These are phyloP conservation scores for Apamea monoglypha DNA, from an alignment of 2,888 invertebrate species.

Conservation along the genomic window DNA sequence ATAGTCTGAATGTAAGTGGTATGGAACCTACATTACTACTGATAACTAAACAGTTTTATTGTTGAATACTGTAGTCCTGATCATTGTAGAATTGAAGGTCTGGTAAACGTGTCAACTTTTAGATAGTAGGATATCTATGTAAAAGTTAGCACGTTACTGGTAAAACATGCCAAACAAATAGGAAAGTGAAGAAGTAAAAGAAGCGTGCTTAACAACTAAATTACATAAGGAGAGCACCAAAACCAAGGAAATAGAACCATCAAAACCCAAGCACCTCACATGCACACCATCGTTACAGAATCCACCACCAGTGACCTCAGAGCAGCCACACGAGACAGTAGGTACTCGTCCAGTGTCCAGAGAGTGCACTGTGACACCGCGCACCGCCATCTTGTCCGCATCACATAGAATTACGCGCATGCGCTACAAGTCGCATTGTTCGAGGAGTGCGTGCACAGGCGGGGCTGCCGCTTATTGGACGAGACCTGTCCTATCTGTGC, in stretches of 20 bases:
- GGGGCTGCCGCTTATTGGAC: constrained; percentile 66
- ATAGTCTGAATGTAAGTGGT: constrained; percentile 33
- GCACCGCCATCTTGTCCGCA: constrained; percentile 73
- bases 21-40: constrained; percentile 15
- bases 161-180: not conserved
- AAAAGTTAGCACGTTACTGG: not conserved
- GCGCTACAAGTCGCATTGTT: constrained; percentile 59
- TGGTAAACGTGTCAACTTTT: constrained; percentile 2
- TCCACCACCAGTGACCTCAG: constrained; percentile 69
- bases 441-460: constrained; percentile 50
- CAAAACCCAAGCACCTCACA: constrained; percentile 45
- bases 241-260: constrained; percentile 44
- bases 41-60: constrained; percentile 30
- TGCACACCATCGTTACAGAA: constrained; percentile 62
- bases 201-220: constrained; percentile 40
- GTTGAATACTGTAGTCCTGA: constrained; percentile 4
- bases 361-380: constrained; percentile 19
- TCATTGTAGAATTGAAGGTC: not conserved
- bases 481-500: constrained; percentile 55
- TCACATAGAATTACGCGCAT: constrained; percentile 57
- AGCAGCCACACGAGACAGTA: not conserved
- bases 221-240: constrained; percentile 53
- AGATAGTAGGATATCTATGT: not conserved
- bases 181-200: constrained; percentile 14
- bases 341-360: constrained; percentile 21